Conservation (phyloP, 2,797 vertebrate species). For the Taeniopygia guttata region DNA sequence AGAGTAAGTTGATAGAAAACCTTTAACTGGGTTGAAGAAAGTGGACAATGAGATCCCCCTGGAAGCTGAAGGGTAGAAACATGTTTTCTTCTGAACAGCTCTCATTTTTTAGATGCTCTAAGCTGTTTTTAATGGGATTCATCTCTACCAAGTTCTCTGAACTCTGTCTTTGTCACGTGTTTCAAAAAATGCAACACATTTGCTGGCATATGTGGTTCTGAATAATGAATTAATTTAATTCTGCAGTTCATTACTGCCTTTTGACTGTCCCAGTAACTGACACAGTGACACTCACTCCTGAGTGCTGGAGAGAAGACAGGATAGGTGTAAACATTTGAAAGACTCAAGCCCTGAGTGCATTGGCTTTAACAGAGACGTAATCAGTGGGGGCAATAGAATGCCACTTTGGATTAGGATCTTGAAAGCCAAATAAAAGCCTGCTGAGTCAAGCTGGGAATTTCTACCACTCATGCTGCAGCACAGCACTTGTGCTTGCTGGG, state of each 20-base stretch:
- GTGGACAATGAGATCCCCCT: not conserved
- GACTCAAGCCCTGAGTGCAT: not conserved
- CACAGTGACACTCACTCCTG: not conserved
- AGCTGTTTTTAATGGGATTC: not conserved
- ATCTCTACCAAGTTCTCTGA: not conserved
- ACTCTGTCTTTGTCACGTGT: not conserved
- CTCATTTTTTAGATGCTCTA: not conserved
- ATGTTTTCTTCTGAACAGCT: not conserved
- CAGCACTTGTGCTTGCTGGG: not conserved
- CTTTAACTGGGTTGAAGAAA: not conserved
- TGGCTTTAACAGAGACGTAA: conserved; percentile 21
- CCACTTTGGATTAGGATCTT: conserved; percentile 55
- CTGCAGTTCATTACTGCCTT: not conserved
- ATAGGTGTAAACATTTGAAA: not conserved
- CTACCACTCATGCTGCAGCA: conserved; percentile 20
- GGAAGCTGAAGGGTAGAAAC: not conserved
- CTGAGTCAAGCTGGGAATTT: conserved; percentile 53
- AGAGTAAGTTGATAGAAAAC: not conserved
- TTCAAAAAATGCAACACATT: not conserved
- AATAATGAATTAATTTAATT: not conserved
- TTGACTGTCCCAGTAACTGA: not conserved
- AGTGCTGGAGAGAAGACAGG: not conserved
- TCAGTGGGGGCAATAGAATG: conserved; percentile 40
- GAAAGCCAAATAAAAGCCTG: conserved; percentile 53
- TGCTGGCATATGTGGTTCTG: not conserved